These are phyloP conservation scores for Bryconaethiops microstoma DNA, from an alignment of 2,797 vertebrate species.

Conservation along the genomic window DNA sequence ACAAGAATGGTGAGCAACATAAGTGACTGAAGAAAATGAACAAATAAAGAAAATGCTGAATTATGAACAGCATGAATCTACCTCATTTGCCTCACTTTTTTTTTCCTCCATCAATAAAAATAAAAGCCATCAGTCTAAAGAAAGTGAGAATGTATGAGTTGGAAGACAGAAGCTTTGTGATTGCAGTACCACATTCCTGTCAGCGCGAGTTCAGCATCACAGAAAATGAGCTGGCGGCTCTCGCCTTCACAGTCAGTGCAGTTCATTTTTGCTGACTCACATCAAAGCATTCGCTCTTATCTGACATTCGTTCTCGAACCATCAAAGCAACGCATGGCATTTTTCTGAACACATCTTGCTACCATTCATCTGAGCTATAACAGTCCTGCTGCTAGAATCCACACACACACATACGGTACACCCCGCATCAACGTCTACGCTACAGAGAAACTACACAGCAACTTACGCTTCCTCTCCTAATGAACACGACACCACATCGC, in stretches of 20 bases:
- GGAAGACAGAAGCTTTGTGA: constrained; percentile 55
- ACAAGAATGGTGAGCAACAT: neutral
- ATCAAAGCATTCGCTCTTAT: neutral
- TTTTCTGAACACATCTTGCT: constrained; percentile 20
- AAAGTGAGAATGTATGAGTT: constrained; percentile 21
- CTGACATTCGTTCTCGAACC: neutral
- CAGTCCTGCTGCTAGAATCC: constrained; percentile 12
- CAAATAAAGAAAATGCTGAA: neutral
- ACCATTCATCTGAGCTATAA: constrained; percentile 17
- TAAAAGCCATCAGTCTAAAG: constrained; percentile 25
- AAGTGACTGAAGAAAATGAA: neutral
- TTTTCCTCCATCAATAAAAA: constrained; percentile 52
- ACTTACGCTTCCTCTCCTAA: constrained; percentile 21
- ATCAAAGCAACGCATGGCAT: constrained; percentile 24
- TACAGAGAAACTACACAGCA: constrained; percentile 5
- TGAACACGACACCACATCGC: neutral
- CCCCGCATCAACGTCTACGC: constrained; percentile 11
- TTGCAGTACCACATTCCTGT: constrained; percentile 38
- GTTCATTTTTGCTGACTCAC: constrained; percentile 1
- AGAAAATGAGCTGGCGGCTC: constrained; percentile 14
- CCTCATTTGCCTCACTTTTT: constrained; percentile 59
- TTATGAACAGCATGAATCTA: constrained; percentile 59
- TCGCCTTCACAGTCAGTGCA: neutral
- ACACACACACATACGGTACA: constrained; percentile 32
- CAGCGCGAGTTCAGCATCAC: constrained; percentile 16